phyloP scores from a whole-genome alignment of 1,140 invertebrate species.

The Heterodera carotae region DNA sequence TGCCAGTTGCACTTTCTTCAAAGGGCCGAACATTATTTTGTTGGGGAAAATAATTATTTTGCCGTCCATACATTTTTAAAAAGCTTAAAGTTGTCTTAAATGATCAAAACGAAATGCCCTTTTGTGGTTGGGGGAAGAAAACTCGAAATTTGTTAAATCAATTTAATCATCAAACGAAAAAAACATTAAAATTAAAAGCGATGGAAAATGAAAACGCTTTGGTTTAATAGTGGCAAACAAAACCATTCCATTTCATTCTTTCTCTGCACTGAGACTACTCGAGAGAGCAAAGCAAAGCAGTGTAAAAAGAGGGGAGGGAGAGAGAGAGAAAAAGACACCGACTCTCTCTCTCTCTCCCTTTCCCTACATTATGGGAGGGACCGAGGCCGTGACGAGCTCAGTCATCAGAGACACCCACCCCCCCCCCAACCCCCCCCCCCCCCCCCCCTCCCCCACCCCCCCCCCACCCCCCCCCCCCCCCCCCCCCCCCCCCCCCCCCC shows the following conservation, averaged over 20 bases:
- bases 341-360: not conserved
- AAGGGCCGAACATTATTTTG: not conserved
- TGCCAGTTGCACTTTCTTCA: not conserved
- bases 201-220: not conserved
- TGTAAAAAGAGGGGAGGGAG: not conserved
- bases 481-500: not conserved
- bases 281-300: not conserved
- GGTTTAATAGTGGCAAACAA: not conserved
- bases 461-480: not conserved
- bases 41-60: not conserved
- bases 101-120: not conserved
- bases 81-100: not conserved
- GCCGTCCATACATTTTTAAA: not conserved
- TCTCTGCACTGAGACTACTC: constrained; percentile 11
- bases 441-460: not conserved
- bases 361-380: no score
- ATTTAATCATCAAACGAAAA: not conserved
- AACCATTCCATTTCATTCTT: not conserved
- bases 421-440: not conserved
- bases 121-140: not conserved
- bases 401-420: no score
- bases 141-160: not conserved
- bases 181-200: not conserved
- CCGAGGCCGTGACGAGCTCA: constrained; percentile 1
- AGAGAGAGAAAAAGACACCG: not conserved